These are phyloP conservation scores for Rhagologus leucostigma DNA, from an alignment of 2,113 vertebrate genomes.

Conservation along the genomic window DNA sequence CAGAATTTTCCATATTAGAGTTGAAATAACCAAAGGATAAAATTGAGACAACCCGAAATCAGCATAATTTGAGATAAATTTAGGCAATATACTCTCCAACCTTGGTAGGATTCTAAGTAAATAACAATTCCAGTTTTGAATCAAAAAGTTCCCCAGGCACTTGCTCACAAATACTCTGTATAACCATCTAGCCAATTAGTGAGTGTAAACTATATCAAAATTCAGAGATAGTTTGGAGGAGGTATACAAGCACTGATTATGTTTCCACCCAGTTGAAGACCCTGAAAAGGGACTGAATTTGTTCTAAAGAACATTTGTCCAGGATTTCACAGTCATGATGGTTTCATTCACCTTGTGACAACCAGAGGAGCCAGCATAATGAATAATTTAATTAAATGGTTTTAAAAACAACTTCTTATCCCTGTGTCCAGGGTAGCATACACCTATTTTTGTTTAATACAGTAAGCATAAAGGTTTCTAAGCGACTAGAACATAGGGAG, in stretches of 20 bases:
- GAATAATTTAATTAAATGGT: background rate
- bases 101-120: background rate
- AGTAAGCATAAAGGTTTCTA: background rate
- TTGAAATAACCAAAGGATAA: background rate
- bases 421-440: fast-evolving
- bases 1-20: background rate
- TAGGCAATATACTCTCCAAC: background rate
- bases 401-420: background rate
- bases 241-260: background rate
- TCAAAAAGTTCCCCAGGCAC: background rate
- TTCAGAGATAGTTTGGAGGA: background rate
- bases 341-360: background rate
- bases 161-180: background rate
- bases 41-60: background rate
- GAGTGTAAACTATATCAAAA: background rate
- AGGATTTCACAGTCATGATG: background rate
- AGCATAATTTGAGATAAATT: background rate
- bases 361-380: background rate
- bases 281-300: background rate
- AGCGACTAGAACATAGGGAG: background rate
- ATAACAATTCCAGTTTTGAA: fast-evolving
- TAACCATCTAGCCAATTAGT: background rate
- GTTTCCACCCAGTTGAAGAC: background rate
- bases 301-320: background rate
- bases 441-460: background rate